Evolutionary conservation across 2,797 vertebrate genomes (phyloP).

Genomic region (Xenopus petersii): DNA sequence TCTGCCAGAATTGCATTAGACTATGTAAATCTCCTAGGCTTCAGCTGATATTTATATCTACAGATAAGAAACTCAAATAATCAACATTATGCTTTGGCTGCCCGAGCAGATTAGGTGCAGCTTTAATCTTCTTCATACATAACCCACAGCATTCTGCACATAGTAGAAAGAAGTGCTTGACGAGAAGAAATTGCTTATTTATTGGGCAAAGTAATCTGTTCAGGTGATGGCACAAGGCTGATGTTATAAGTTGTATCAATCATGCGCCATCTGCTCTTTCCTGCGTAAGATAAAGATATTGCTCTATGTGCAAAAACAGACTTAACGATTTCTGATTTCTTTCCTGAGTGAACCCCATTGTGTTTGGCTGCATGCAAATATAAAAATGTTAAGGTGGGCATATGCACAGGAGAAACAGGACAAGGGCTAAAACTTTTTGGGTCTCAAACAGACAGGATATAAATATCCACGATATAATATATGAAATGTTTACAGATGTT

Average conservation of each 20-base stretch:
- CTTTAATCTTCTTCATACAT: conserved; percentile 19
- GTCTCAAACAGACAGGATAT: too few relatives aligned
- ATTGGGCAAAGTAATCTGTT: background rate
- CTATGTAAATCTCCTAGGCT: background rate
- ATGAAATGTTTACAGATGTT: too few relatives aligned
- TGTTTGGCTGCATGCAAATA: too few relatives aligned
- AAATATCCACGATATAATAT: too few relatives aligned
- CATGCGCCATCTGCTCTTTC: background rate
- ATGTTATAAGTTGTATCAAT: background rate
- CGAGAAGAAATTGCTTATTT: conserved; percentile 5
- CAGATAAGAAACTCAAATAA: conserved; percentile 24
- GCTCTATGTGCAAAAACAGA: background rate
- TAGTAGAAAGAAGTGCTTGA: background rate
- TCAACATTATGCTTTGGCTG: conserved; percentile 16
- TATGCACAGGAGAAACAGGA: too few relatives aligned
- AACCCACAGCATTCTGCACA: conserved; percentile 16
- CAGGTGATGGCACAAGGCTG: background rate
- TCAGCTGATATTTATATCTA: conserved; percentile 25
- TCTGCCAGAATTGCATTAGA: background rate
- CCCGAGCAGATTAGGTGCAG: conserved; percentile 9
- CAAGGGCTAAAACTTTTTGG: too few relatives aligned
- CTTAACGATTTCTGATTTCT: too few relatives aligned
- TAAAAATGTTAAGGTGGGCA: too few relatives aligned
- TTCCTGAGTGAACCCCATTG: too few relatives aligned
- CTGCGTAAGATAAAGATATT: background rate